These are phyloP conservation scores for Lepidostoma basale DNA, from an alignment of 1,140 invertebrate species.

Conservation along the genomic window DNA sequence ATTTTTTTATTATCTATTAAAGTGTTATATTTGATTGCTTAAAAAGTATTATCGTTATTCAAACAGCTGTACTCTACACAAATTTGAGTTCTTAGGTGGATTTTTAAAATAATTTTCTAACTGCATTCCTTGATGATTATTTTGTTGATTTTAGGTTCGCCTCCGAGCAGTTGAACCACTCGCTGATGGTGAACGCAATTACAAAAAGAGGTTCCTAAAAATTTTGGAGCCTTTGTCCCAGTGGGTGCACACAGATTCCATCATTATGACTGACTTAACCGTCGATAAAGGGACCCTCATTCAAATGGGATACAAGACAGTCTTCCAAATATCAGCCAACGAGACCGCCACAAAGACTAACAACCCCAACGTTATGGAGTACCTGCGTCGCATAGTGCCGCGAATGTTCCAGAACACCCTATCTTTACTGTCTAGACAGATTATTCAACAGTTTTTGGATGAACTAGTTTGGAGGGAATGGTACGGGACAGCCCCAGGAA, in stretches of 20 bases:
- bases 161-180: slow-evolving; percentile 82
- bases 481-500: slow-evolving; percentile 74
- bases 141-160: slow-evolving; percentile 60
- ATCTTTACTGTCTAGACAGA: slow-evolving; percentile 78
- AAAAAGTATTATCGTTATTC: too few relatives aligned
- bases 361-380: slow-evolving; percentile 86
- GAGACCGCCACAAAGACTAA: slow-evolving; percentile 65
- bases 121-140: too few relatives aligned
- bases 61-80: too few relatives aligned
- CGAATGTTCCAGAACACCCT: slow-evolving; percentile 90
- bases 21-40: too few relatives aligned
- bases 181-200: slow-evolving; percentile 75
- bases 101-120: too few relatives aligned
- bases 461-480: slow-evolving; percentile 81
- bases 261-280: slow-evolving; percentile 80
- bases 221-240: slow-evolving; percentile 77
- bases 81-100: too few relatives aligned
- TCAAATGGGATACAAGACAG: slow-evolving; percentile 77
- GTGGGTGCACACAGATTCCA: slow-evolving; percentile 80
- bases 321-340: slow-evolving; percentile 71
- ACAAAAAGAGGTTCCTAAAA: slow-evolving; percentile 76
- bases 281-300: slow-evolving; percentile 79
- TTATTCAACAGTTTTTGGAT: slow-evolving; percentile 89
- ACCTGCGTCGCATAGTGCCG: slow-evolving; percentile 81
- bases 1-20: too few relatives aligned